Evolutionary conservation across 2,888 invertebrate genomes (phyloP).

Genomic region (Siphonodentalium dalli): DNA sequence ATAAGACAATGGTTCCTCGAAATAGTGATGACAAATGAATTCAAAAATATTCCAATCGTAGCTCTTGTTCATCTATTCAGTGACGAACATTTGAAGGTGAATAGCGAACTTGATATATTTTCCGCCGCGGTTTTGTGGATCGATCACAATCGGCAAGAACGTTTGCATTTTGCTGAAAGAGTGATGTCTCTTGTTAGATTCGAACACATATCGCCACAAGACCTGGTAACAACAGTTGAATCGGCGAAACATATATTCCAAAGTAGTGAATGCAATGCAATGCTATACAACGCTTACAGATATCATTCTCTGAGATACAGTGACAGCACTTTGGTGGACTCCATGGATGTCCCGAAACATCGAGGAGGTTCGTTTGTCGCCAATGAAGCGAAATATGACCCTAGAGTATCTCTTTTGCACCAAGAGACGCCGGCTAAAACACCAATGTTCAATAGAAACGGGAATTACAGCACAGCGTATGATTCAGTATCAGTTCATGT

Average conservation of each 20-base stretch:
- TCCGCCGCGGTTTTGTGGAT: conserved; percentile 47
- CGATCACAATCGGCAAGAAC: conserved; percentile 37
- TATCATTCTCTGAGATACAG: conserved; percentile 34
- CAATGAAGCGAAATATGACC: too few species aligned
- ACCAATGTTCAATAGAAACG: too few species aligned
- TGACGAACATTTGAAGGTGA: conserved; percentile 33
- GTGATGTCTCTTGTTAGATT: conserved; percentile 43
- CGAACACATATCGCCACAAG: conserved; percentile 38
- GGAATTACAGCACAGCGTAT: not conserved
- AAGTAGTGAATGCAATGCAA: conserved; percentile 36
- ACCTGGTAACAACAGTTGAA: conserved; percentile 44
- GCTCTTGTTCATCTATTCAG: conserved; percentile 36
- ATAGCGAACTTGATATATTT: conserved; percentile 44
- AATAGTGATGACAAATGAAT: conserved; percentile 32
- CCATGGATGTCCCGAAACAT: not conserved
- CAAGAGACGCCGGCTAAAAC: not conserved
- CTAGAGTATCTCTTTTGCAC: too few species aligned
- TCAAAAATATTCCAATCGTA: conserved; percentile 31
- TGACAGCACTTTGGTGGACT: conserved; percentile 5
- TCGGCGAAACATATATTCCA: conserved; percentile 34
- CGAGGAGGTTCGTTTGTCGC: too few species aligned
- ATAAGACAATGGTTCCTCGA: conserved; percentile 34
- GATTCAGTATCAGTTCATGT: not conserved
- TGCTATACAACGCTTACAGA: conserved; percentile 42
- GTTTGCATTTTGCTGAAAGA: conserved; percentile 33